These are phyloP conservation scores for Eriocheir sinensis DNA, from an alignment of 1,140 invertebrate genomes.

Conservation along the genomic window DNA sequence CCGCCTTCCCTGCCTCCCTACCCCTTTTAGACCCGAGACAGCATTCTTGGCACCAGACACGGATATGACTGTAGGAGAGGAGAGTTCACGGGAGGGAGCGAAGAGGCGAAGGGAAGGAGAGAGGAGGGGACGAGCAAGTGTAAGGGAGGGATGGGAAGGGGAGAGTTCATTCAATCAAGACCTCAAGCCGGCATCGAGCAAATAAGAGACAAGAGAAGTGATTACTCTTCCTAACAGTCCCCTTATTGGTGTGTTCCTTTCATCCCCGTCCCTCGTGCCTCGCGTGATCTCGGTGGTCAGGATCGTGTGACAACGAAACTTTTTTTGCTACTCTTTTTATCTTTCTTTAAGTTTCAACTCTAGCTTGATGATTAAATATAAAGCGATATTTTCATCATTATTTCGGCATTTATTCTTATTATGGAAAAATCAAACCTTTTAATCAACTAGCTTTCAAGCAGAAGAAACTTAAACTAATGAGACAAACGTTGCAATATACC, in stretches of 20 bases:
- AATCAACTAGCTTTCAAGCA: too few species aligned
- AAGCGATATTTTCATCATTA: too few species aligned
- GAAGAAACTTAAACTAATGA: too few species aligned
- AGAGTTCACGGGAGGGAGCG: background rate
- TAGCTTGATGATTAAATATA: too few species aligned
- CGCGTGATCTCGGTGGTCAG: background rate
- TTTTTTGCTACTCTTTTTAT: too few species aligned
- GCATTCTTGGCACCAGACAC: constrained; percentile 63
- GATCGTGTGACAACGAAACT: too few species aligned
- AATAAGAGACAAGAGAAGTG: background rate
- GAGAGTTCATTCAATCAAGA: background rate
- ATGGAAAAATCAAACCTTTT: too few species aligned
- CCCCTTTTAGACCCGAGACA: constrained; percentile 42
- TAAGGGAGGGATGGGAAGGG: background rate
- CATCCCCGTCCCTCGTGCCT: background rate
- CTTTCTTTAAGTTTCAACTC: too few species aligned
- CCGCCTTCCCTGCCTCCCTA: constrained; percentile 25
- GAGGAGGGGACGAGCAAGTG: background rate
- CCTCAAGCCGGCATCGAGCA: background rate
- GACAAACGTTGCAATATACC: too few species aligned
- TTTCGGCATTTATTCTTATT: too few species aligned
- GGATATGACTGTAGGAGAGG: constrained; percentile 29
- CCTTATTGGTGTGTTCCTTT: background rate
- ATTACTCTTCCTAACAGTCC: constrained; percentile 1
- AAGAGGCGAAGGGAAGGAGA: background rate